Evolutionary conservation across 2,113 vertebrate genomes (phyloP).

Genomic region (Lanius ludovicianus): DNA sequence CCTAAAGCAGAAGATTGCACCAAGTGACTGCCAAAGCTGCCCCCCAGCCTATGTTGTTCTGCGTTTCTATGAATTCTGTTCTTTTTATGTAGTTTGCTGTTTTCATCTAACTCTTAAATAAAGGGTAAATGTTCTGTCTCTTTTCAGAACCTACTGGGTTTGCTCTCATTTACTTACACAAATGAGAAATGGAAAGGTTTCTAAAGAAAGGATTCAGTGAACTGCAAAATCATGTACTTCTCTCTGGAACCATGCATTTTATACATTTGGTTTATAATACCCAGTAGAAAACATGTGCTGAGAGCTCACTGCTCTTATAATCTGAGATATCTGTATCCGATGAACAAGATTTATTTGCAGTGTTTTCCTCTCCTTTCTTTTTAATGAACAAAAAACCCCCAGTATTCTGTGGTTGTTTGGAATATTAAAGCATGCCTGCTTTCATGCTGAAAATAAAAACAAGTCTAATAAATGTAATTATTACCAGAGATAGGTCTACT

Average conservation of each 20-base stretch:
- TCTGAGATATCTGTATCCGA: not conserved
- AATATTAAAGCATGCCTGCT: conserved; percentile 38
- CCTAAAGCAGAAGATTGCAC: not conserved
- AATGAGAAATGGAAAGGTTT: not conserved
- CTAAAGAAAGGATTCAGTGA: conserved; percentile 38
- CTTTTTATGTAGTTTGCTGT: not conserved
- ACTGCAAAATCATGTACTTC: conserved; percentile 38
- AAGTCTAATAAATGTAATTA: not conserved
- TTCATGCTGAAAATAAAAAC: not conserved
- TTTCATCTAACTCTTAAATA: not conserved
- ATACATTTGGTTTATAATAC: conserved; percentile 13
- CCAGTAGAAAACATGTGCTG: conserved; percentile 9
- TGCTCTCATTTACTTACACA: not conserved
- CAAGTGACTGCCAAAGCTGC: not conserved
- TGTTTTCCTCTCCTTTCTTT: conserved; percentile 48
- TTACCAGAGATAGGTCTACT: not conserved
- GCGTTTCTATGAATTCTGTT: not conserved
- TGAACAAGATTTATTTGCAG: conserved; percentile 36
- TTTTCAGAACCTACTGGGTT: not conserved
- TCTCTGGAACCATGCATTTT: conserved; percentile 21
- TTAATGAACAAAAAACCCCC: conserved; percentile 35
- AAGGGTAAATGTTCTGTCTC: not conserved
- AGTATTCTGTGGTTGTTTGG: not conserved
- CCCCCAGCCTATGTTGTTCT: not conserved
- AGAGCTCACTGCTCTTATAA: conserved; percentile 22